Conservation (phyloP, 1,140 invertebrate genomes). For the Hylyphantes graminicola region DNA sequence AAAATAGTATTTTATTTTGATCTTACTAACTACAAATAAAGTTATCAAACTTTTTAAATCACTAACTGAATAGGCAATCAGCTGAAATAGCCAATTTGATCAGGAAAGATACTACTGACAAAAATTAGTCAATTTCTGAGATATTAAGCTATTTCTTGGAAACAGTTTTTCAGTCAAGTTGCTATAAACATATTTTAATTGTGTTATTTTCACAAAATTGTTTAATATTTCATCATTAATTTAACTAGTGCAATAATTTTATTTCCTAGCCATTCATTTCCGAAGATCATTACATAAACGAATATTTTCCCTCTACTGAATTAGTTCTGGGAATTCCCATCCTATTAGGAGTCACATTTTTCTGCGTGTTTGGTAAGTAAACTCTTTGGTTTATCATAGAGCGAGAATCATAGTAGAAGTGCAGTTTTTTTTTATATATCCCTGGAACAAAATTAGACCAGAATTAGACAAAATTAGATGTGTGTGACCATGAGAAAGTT, state of each 20-base stretch:
- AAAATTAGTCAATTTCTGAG: not conserved
- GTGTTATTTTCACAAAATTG: too few relatives aligned
- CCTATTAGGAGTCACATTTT: conserved; percentile 21
- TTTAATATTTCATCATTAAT: not conserved
- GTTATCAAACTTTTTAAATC: too few relatives aligned
- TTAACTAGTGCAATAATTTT: not conserved
- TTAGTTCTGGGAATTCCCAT: conserved; percentile 25
- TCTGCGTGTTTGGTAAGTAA: conserved; percentile 28
- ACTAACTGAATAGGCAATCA: not conserved
- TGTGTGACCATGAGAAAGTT: too few relatives aligned
- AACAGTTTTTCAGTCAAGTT: too few relatives aligned
- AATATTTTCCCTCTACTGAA: conserved; percentile 37
- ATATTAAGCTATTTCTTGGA: not conserved
- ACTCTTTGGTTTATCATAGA: too few relatives aligned
- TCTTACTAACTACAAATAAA: too few relatives aligned
- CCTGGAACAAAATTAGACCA: too few relatives aligned
- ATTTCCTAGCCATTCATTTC: conserved; percentile 30
- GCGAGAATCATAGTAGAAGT: too few relatives aligned
- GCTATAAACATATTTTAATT: too few relatives aligned
- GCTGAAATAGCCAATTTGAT: not conserved
- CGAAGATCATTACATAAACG: conserved; percentile 18
- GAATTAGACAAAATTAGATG: too few relatives aligned
- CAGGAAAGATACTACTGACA: not conserved
- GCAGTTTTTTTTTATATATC: too few relatives aligned
- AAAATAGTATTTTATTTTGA: too few relatives aligned